Conservation (phyloP, 2,797 vertebrate genomes). For the Sibirionetta formosa region DNA sequence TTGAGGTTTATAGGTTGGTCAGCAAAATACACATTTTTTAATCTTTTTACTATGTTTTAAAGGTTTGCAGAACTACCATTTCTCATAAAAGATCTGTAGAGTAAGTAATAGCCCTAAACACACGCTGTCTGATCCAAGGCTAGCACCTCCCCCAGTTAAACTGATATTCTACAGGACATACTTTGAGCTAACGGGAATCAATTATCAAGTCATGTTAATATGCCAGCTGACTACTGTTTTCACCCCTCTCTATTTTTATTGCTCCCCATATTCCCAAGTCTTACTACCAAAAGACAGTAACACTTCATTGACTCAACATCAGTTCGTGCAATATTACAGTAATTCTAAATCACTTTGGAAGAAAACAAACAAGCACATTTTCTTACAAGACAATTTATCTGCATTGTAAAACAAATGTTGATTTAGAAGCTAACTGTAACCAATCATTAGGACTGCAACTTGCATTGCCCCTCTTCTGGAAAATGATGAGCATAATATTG, state of each 20-base stretch:
- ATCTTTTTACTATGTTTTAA: neutral
- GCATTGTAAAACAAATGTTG: neutral
- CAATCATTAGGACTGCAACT: neutral
- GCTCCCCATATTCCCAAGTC: neutral
- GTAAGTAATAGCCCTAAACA: neutral
- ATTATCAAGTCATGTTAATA: no score
- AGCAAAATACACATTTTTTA: neutral
- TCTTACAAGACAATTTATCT: neutral
- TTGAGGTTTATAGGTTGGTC: neutral
- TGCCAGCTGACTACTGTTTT: neutral
- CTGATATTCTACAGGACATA: neutral
- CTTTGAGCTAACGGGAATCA: no score
- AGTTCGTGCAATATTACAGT: neutral
- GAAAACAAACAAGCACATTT: neutral
- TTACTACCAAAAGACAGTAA: neutral
- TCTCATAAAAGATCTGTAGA: neutral
- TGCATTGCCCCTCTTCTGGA: conserved; percentile 11
- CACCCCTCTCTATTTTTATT: neutral
- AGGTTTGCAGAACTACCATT: neutral
- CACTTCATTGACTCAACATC: neutral
- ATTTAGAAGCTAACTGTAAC: neutral
- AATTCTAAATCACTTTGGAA: neutral
- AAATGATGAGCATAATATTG: conserved; percentile 1
- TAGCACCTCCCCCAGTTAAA: neutral
- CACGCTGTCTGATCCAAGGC: accelerated